Evolutionary conservation across 2,888 invertebrate species (phyloP).

Genomic region (Drosophila nigritarsus): DNA sequence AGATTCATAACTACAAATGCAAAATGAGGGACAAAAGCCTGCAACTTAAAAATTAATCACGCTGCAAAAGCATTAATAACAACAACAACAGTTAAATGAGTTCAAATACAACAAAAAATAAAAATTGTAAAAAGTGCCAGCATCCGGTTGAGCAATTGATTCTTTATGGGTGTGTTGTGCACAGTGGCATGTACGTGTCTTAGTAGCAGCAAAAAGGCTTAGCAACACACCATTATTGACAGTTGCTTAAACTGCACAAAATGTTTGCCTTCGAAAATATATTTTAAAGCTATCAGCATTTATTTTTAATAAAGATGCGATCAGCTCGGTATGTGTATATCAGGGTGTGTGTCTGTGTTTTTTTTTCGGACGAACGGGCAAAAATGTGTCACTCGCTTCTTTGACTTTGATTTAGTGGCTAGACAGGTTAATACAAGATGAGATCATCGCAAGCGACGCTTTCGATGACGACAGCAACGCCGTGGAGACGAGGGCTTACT

Average conservation of each 20-base stretch:
- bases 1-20: constrained; percentile 54
- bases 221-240: background rate
- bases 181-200: constrained; percentile 31
- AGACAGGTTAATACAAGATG: constrained; percentile 77
- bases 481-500: background rate
- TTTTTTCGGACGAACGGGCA: constrained; percentile 50
- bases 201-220: constrained; percentile 2
- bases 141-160: constrained; percentile 54
- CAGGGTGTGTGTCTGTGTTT: constrained; percentile 11
- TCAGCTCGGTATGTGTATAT: constrained; percentile 48
- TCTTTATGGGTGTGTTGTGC: constrained; percentile 53
- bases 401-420: constrained; percentile 79
- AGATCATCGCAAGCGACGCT: constrained; percentile 65
- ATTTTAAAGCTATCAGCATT: constrained; percentile 69
- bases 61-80: constrained; percentile 13
- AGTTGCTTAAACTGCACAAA: constrained; percentile 42
- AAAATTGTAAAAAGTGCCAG: constrained; percentile 32
- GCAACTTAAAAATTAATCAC: constrained; percentile 60
- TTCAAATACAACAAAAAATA: constrained; percentile 1
- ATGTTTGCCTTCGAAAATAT: constrained; percentile 47
- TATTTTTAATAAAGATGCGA: constrained; percentile 77
- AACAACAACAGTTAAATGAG: constrained; percentile 33
- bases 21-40: constrained; percentile 48
- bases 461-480: constrained; percentile 28
- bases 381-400: constrained; percentile 77